Percentiles rank a stretch among this genome's conserved stretches.
Conservation (phyloP, 2,888 invertebrate genomes). For the Euplagia quadripunctaria region DNA sequence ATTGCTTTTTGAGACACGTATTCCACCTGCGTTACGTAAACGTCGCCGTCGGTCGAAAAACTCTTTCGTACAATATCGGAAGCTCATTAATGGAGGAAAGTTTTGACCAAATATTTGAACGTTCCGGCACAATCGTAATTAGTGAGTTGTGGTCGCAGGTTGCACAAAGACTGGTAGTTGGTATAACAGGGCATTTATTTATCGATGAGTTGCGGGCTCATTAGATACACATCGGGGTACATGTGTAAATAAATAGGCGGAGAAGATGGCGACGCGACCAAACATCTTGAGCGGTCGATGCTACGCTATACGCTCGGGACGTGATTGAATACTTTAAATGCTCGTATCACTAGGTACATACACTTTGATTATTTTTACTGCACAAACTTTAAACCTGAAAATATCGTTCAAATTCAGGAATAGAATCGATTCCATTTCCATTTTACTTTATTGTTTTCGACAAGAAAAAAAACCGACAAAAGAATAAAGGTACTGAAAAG, state of each 20-base stretch:
- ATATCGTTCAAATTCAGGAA: not conserved
- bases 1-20: constrained; percentile 72
- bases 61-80: constrained; percentile 75
- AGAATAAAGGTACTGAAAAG: too few species aligned
- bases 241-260: constrained; percentile 82
- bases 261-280: constrained; percentile 58
- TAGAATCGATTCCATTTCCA: not conserved
- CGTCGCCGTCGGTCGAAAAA: constrained; percentile 74
- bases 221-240: constrained; percentile 82
- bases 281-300: constrained; percentile 77
- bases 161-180: constrained; percentile 84
- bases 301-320: constrained; percentile 44
- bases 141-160: constrained; percentile 66
- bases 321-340: constrained; percentile 54
- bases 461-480: not conserved
- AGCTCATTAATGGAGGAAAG: constrained; percentile 85
- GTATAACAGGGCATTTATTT: constrained; percentile 77
- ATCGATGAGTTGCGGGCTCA: constrained; percentile 74
- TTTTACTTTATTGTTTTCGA: not conserved
- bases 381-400: not conserved
- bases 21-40: constrained; percentile 74
- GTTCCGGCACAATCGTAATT: constrained; percentile 79
- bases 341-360: constrained; percentile 18
- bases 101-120: constrained; percentile 83
- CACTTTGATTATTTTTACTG: not conserved